Evolutionary conservation across 2,888 invertebrate genomes (phyloP), one percentile per base, ranked within the genome.

Genomic region (Leucophora obtusa): DNA sequence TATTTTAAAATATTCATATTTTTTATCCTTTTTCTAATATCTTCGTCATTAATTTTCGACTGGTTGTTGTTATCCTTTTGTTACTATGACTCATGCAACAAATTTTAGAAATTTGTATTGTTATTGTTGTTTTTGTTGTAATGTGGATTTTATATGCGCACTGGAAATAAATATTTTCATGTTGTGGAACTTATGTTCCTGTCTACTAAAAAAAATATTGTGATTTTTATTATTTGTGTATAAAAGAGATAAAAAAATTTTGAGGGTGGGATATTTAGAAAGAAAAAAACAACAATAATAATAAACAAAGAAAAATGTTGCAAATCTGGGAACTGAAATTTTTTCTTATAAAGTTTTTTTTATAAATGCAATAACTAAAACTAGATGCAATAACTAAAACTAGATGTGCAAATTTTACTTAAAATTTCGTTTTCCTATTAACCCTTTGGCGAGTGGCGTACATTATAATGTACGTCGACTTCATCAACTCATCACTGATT

Each of bases 11-110:
- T 28, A 28, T 28, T 28, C 28, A 28, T 28, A 28, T 38, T 15
- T 51, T 8, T 59, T 21, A 0, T 28, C 18, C n/a, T 11, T 33
- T 59, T 47, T 43, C 59, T 60, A 10, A 38, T 11, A 11, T 11
- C 11, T 21, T 56, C 4, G 6, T 28, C 28, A 6, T 28, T 3
- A 28, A 28, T 38, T 66, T n/a, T 24, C 8, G 50, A 17, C 15
- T 11, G 15, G 47, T 50, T 56, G 24, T 43, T 14, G n/a, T 4
- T 28, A n/a, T 51, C 53, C 56, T 65, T 65, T 70, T 77, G 66
- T 70, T 60, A 38, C 59, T 70, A 74, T 81, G 81, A 81, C 56
- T 77, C 81, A 81, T 81, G 73, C 81, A 81, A 77, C 69, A 74
- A 74, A 70, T 35, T 70, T 69, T 66, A 35, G 15, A 74, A 56